phyloP scores from a whole-genome alignment of 2,888 invertebrate genomes.

The Hyalella azteca region DNA sequence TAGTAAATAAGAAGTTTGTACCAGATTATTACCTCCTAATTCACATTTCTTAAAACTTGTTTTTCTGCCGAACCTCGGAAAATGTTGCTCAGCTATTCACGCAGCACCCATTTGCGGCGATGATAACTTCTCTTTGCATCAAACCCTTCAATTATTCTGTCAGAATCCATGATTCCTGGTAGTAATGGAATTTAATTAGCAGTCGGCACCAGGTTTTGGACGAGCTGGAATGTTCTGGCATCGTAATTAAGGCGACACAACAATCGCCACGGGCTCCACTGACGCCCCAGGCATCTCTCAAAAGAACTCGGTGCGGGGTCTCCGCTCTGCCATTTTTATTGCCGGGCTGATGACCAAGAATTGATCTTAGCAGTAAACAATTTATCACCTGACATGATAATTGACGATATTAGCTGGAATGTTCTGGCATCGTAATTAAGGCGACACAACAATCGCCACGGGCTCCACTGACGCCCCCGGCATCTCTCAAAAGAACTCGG shows the following conservation, averaged over 20 bases:
- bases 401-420: neutral
- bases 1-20: no score
- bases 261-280: neutral
- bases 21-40: no score
- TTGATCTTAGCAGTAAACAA: neutral
- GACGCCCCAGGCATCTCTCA: neutral
- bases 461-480: neutral
- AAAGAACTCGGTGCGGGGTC: neutral
- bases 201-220: slow-evolving; percentile 25
- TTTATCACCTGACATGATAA: slow-evolving; percentile 12
- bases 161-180: slow-evolving; percentile 29
- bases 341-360: neutral
- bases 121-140: slow-evolving; percentile 1
- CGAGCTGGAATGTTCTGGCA: slow-evolving; percentile 21
- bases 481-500: neutral
- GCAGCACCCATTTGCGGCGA: neutral
- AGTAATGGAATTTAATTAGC: slow-evolving; percentile 34
- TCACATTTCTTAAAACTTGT: no score
- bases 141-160: slow-evolving; percentile 21
- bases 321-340: slow-evolving; percentile 9
- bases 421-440: slow-evolving; percentile 12
- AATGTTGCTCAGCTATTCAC: no score
- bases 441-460: neutral
- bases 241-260: slow-evolving; percentile 31
- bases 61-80: no score